Conservation (phyloP, 1,140 invertebrate genomes). For the Tetragonula clypearis region DNA sequence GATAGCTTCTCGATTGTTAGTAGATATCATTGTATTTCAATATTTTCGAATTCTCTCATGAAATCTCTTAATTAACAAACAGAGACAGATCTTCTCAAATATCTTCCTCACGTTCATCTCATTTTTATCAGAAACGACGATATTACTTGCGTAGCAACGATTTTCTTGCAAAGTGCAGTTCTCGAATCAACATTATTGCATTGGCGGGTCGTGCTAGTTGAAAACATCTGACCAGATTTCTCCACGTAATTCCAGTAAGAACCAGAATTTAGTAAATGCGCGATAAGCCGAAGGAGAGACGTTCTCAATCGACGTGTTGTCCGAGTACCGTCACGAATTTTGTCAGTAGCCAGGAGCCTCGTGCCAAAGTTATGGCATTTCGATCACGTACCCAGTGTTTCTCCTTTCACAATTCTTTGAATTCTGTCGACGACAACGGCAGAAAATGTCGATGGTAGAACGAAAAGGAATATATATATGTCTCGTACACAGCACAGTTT, state of each 20-base stretch:
- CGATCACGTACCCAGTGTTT: constrained; percentile 37
- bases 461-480: neutral
- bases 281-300: neutral
- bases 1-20: too few relatives aligned
- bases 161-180: neutral
- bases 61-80: neutral
- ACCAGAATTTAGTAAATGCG: constrained; percentile 11
- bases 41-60: neutral
- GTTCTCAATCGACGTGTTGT: neutral
- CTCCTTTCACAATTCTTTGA: constrained; percentile 28
- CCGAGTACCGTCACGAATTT: constrained; percentile 30
- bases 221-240: neutral
- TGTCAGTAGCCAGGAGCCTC: neutral
- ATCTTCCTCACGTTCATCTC: neutral
- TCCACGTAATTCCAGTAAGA: neutral
- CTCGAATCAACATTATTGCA: neutral
- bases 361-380: constrained; percentile 31
- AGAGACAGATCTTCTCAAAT: neutral
- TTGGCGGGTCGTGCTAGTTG: neutral
- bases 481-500: neutral
- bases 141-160: too few relatives aligned
- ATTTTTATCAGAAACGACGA: neutral
- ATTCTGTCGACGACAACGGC: neutral
- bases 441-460: constrained; percentile 1
- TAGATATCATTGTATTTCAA: too few relatives aligned